Percentiles rank a stretch among this genome's conserved stretches.
phyloP scores from a whole-genome alignment of 2,113 vertebrate genomes.

The Hippocampus abdominalis region DNA sequence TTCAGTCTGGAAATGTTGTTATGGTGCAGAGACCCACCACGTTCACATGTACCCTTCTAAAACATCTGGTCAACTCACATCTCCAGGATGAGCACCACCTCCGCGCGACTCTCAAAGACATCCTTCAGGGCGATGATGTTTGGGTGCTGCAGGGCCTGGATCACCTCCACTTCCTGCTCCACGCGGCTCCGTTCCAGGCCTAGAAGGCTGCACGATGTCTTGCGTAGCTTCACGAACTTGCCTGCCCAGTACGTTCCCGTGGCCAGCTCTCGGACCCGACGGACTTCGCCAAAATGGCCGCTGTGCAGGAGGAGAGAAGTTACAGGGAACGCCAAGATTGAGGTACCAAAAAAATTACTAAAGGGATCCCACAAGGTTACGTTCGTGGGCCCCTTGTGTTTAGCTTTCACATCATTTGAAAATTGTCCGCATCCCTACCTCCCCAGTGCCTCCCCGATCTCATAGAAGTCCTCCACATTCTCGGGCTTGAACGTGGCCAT shows the following conservation, averaged over 20 bases:
- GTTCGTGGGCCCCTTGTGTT: background rate
- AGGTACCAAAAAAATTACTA: background rate
- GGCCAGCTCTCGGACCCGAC: conserved; percentile 60
- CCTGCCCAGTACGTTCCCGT: conserved; percentile 63
- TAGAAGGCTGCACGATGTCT: conserved; percentile 56
- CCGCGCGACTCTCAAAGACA: conserved; percentile 72
- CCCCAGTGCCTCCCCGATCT: conserved; percentile 77
- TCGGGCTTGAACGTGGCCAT: conserved; percentile 66
- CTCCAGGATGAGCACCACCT: conserved; percentile 78
- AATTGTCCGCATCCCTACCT: conserved; percentile 59
- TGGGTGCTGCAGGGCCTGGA: conserved; percentile 70
- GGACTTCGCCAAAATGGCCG: conserved; percentile 77
- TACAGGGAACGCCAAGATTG: background rate
- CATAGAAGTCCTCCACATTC: conserved; percentile 80
- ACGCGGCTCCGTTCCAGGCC: conserved; percentile 64
- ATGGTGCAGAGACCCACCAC: too few relatives aligned
- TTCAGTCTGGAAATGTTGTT: too few relatives aligned
- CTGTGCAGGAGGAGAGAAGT: conserved; percentile 32
- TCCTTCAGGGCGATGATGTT: conserved; percentile 72
- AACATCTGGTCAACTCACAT: conserved; percentile 64
- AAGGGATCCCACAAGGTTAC: background rate
- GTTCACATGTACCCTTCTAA: background rate
- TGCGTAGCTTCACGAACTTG: conserved; percentile 70
- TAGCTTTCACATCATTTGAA: background rate
- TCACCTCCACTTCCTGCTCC: conserved; percentile 72